Evolutionary conservation across 2,797 vertebrate species (phyloP).

Genomic region (Darevskia mixta): DNA sequence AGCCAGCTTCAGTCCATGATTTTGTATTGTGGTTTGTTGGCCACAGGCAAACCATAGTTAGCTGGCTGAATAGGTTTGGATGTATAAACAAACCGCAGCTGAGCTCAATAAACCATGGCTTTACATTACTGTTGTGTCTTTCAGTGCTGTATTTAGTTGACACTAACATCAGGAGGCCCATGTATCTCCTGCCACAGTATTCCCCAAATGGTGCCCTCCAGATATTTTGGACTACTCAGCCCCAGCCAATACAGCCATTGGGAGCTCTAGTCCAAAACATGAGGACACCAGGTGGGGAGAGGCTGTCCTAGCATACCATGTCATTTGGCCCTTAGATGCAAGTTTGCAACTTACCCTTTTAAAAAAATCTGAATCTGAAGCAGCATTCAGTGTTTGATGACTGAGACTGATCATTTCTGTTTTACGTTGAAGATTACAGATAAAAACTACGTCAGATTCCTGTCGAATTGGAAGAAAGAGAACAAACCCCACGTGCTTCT

Average conservation of each 20-base stretch:
- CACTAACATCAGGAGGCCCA: background rate
- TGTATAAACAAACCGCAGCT: background rate
- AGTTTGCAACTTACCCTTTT: background rate
- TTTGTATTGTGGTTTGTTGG: background rate
- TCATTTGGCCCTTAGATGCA: background rate
- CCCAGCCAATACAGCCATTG: no score
- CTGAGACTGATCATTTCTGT: slow-evolving; percentile 10
- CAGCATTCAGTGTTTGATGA: accelerated
- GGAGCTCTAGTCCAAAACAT: no score
- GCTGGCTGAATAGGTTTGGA: no score
- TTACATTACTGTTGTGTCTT: background rate
- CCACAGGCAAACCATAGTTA: no score
- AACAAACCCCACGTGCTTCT: slow-evolving; percentile 95
- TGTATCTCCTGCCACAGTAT: background rate
- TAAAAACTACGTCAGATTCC: slow-evolving; percentile 88
- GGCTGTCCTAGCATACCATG: background rate
- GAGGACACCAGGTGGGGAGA: no score
- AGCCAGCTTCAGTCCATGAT: background rate
- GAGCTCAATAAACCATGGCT: background rate
- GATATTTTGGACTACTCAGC: no score
- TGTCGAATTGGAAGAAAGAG: slow-evolving; percentile 92
- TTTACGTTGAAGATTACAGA: slow-evolving; percentile 87
- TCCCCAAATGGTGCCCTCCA: no score
- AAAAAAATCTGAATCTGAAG: background rate
- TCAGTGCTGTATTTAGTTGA: background rate